Base-by-base conservation (phyloP, 1,140 invertebrate species). In the Ceratitis capitata region DNA sequence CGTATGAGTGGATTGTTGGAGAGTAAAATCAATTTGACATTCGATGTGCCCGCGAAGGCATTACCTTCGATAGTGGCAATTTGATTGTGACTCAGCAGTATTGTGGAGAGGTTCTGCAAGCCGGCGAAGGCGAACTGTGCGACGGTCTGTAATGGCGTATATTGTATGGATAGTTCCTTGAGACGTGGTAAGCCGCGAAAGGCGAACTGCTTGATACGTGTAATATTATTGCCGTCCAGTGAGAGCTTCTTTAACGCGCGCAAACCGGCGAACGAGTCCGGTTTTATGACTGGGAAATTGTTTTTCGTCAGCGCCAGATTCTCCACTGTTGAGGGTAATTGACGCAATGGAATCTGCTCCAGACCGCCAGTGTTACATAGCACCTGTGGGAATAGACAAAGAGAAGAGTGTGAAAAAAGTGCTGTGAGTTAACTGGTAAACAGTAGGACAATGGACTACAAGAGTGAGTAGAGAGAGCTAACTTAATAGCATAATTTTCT, bases 331-430 rank as follows among this genome's bases (percentile, higher is more conserved):
- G 94, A 88, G 12, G 96, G 95, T 82, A 97, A 92, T 58, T 94
- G 93, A 39, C 94, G 93, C 26, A 95, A 93, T 42, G 96, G 96
- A 82, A 97, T 96, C 87, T 96, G 95, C 61, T 94, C 93, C 86
- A 97, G 92, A 47, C 95, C 95, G 85, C 96, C 96, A 83, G 96
- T 96, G 93, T 97, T 97, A 93, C 96, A 97, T 86, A 97, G 94
- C 78, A 97, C 96, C 96, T 97, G 93, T n/a, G 83, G 83, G 83
- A 45, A 32, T 64, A 84, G 35, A 84, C 6, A 74, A 78, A 53
- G 69, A 26, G n/a, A n/a, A n/a, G n/a, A n/a, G n/a, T n/a, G n/a
- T n/a, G n/a, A n/a, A n/a, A n/a, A n/a, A n/a, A n/a, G n/a, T n/a
- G n/a, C n/a, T n/a, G n/a, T n/a, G n/a, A n/a, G n/a, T n/a, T n/a